Base-by-base conservation (phyloP, 2,888 invertebrate genomes). In the Crioceris asparagi region DNA sequence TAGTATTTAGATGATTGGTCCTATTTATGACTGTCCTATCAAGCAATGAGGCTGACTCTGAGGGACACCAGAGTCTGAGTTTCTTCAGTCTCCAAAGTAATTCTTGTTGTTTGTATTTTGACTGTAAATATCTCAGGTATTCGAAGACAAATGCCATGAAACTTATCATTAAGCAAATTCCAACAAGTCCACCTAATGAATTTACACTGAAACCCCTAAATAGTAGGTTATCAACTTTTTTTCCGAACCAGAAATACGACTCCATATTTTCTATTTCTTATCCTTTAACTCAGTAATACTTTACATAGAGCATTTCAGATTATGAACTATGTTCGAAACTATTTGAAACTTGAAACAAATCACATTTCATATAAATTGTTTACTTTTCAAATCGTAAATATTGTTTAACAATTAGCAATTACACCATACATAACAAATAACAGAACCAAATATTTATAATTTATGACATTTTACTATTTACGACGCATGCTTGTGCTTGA, bases 91-190 rank as follows among this genome's bases (percentile, higher is more conserved):
- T 46, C 17, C 60, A 44, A 10, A 51, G 53, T 17, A 65, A 48
- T 26, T 64, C 61, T 34, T 52, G 54, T 38, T 65, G 63, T 34
- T 64, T 61, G 33, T 69, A 57, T 52, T 61, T 64, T 1, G 69
- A 61, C 50, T 71, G 70, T 5, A 66, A 39, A 23, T 67, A 56
- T 56, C 69, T 66, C 55, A 70, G 59, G 35, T 59, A 77, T 52
- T 82, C 81, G 45, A 78, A 79, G 2, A 74, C 52, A 36, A 80
- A 59, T 0, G 79, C 72, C 17, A 79, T 61, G 29, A 71, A 62
- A 48, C 70, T 67, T 32, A 79, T 62, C 30, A 69, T 68, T 29
- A 77, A 57, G 64, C 79, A 79, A 2, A 75, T 70, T 41, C 70
- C 65, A 4, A 75, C 60, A 46, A 81, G 66, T 19, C 72, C 66